Evolutionary conservation across 2,797 vertebrate genomes (phyloP), one percentile per base, ranked within the genome.

Genomic region (Pogonophryne albipinna): DNA sequence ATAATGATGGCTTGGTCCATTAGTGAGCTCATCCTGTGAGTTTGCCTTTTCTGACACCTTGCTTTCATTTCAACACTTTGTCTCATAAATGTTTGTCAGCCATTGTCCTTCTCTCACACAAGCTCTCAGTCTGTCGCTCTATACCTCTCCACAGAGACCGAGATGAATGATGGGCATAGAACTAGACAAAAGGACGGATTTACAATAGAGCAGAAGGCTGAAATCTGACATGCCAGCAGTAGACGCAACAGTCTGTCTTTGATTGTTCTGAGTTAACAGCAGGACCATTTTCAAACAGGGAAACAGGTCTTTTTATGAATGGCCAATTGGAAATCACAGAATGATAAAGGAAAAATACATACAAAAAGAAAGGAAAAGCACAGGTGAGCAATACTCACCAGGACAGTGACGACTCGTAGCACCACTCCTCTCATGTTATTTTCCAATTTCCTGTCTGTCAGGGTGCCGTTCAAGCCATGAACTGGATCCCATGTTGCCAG

Each of bases 361-460:
- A 34, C 34, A 31, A n/a, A 59, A 6, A 46, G 20, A 79, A 34
- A 67, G 45, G 34, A 50, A 62, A 68, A 38, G 69, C 62, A 53
- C 44, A 45, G 34, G 58, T 58, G 34, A 63, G 52, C 4, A 52
- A 4, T 71, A 86, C 98, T 96, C 94, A 99, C 98, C 97, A 99
- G 91, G 62, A 99, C 96, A 34, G 98, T 99, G 52, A 98, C 98
- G 19, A 99, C 96, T 5, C 97, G 96, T 1, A 99, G 94, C 66
- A 99, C 96, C 50, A 99, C 97, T 10, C 98, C 98, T 75, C 98
- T 93, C 97, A 99, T 99, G 89, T 99, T 99, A 78, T 99, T 99
- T 89, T 99, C 98, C 93, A 99, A 86, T 83, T 98, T 98, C 85
- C 97, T 96, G 93, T 99, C 98, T 2, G 97, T 98, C 75, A 99